Base-by-base conservation (phyloP, 2,113 vertebrate species). In the Syrmaticus mikado region DNA sequence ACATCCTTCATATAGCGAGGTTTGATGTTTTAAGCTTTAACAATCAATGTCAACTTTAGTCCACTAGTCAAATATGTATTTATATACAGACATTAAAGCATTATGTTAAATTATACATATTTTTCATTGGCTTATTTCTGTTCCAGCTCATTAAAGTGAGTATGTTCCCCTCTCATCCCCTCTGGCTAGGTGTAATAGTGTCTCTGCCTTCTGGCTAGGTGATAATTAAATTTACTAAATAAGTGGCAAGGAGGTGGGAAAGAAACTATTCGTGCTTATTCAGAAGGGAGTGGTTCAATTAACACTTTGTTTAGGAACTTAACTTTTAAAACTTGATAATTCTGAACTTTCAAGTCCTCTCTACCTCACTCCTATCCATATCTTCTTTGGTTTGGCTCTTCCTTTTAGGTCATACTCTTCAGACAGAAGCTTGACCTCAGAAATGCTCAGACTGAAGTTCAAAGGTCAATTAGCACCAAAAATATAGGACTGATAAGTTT, bases 211-310 rank as follows among this genome's bases (percentile, higher is more conserved):
- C 91, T 79, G 81, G 85, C 89, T 90, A 92, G 65, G 89, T 91
- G 97, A 94, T 96, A 96, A 97, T 97, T 94, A 93, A 92, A 96
- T 94, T 78, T 10, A n/a, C 75, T 76, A 75, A 94, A 48, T 40
- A 88, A 91, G 57, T 65, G 85, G 18, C 89, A 94, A 85, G 73
- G 79, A 68, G 95, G 89, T 87, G 89, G 86, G 85, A 95, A 94
- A 86, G 57, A 53, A 19, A 62, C 60, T 92, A 95, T 94, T 92
- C 78, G 76, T 66, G 84, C n/a, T 91, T 92, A 83, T 81, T 61
- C 77, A 88, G 85, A 95, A 43, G 75, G 86, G 95, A 93, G 85
- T 91, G 86, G 91, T 62, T 95, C 95, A 97, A 96, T 97, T 96
- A 95, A 82, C 79, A 95, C 73, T 81, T 91, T n/a, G 27, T 38